A percentile compares a stretch with the other conserved stretches of the same genome.
These are phyloP conservation scores for Sipunculus nudus DNA, from an alignment of 2,888 invertebrate species.

Conservation along the genomic window DNA sequence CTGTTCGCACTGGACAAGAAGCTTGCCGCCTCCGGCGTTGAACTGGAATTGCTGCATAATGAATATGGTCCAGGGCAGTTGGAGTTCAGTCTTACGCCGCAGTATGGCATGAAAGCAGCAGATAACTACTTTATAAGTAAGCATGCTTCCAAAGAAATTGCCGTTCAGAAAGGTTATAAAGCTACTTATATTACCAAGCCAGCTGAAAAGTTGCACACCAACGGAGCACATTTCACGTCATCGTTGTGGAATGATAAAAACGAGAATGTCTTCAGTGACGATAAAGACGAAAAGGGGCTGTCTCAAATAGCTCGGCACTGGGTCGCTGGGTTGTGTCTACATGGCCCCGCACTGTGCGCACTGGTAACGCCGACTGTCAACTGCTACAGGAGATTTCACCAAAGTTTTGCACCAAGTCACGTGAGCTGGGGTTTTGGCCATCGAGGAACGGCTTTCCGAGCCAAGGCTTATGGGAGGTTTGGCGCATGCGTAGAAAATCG, in stretches of 20 bases:
- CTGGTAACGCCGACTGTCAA: slow-evolving; percentile 39
- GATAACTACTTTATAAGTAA: slow-evolving; percentile 34
- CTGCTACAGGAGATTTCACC: slow-evolving; percentile 36
- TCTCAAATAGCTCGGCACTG: slow-evolving; percentile 29
- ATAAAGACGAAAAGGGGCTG: slow-evolving; percentile 9
- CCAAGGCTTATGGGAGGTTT: slow-evolving; percentile 8
- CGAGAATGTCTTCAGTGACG: slow-evolving; percentile 26
- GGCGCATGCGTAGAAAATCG: slow-evolving; percentile 35
- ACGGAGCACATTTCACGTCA: slow-evolving; percentile 37
- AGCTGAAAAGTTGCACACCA: slow-evolving; percentile 1
- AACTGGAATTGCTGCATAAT: slow-evolving; percentile 16
- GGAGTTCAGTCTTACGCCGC: slow-evolving; percentile 27
- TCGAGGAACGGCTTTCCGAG: slow-evolving; percentile 22
- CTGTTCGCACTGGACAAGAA: too few relatives aligned
- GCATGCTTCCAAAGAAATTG: slow-evolving; percentile 33
- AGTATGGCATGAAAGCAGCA: slow-evolving; percentile 22
- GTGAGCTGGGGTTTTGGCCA: slow-evolving; percentile 37
- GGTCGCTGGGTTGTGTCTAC: slow-evolving; percentile 35
- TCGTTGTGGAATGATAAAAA: slow-evolving; percentile 28
- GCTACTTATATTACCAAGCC: slow-evolving; percentile 39
- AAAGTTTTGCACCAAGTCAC: slow-evolving; percentile 15
- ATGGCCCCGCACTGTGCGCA: slow-evolving; percentile 31
- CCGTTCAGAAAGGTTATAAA: slow-evolving; percentile 1
- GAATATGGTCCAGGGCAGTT: slow-evolving; percentile 33
- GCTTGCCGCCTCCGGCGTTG: slow-evolving; percentile 16